A percentile compares a stretch with the other conserved stretches of the same genome.
These are phyloP conservation scores for Hydrozoanthus gracilis DNA, from an alignment of 92 coral and sea anemone species.

Conservation along the genomic window DNA sequence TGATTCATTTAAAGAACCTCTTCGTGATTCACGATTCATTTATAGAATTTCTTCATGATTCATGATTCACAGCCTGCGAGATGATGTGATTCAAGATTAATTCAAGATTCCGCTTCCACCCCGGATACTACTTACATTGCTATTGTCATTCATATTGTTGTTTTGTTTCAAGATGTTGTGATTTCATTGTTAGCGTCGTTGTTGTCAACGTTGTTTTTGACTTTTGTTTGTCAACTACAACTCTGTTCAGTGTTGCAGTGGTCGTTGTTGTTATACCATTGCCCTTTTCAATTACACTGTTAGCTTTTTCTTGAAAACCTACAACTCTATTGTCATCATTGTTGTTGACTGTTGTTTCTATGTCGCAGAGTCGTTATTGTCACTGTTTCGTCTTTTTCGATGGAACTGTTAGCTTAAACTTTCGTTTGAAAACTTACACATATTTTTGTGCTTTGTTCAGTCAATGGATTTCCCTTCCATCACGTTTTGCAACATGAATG, in stretches of 20 bases:
- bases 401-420: not conserved
- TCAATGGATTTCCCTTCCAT: conserved; percentile 66
- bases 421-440: not conserved
- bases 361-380: no score
- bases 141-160: not conserved
- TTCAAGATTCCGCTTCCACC: not conserved
- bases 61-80: no score
- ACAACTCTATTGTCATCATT: no score
- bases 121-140: not conserved
- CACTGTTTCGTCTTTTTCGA: not conserved
- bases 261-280: not conserved
- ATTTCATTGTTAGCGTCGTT: not conserved
- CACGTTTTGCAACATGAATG: conserved; percentile 70
- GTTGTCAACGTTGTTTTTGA: not conserved
- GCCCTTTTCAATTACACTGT: not conserved
- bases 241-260: not conserved
- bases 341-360: no score
- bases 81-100: no score
- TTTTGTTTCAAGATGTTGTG: no score
- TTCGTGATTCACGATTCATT: no score
- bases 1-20: no score
- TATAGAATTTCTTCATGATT: no score
- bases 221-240: not conserved
- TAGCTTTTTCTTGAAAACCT: no score
- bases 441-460: conserved; percentile 13